phyloP scores from a whole-genome alignment of 2,888 invertebrate genomes.

The Crioceris asparagi region DNA sequence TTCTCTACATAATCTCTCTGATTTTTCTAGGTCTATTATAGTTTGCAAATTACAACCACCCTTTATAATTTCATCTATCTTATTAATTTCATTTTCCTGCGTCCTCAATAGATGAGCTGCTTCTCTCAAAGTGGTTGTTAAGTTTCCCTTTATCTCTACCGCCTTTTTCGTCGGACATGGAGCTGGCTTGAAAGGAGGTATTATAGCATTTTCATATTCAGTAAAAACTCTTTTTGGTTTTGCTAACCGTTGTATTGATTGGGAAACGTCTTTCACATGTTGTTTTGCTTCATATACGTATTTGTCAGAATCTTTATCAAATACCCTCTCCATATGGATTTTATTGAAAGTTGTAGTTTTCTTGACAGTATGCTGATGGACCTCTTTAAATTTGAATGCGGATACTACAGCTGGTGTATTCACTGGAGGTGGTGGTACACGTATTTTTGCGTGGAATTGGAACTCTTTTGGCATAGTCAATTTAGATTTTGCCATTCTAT shows the following conservation, averaged over 20 bases:
- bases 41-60: slow-evolving; percentile 39
- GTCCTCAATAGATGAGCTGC: slow-evolving; percentile 41
- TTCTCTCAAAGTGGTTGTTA: slow-evolving; percentile 43
- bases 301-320: slow-evolving; percentile 14
- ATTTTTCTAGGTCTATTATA: slow-evolving; percentile 39
- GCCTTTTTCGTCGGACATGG: slow-evolving; percentile 18
- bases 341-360: slow-evolving; percentile 15
- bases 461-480: slow-evolving; percentile 6
- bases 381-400: neutral
- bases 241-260: slow-evolving; percentile 10
- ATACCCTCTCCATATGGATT: slow-evolving; percentile 12
- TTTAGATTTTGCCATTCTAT: slow-evolving; percentile 10
- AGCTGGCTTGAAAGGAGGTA: neutral
- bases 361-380: neutral
- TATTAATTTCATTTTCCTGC: slow-evolving; percentile 42
- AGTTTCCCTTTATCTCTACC: slow-evolving; percentile 39
- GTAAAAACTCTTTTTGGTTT: slow-evolving; percentile 4
- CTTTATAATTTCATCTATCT: slow-evolving; percentile 41
- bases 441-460: neutral
- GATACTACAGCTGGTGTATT: too few relatives aligned
- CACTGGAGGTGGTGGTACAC: too few relatives aligned
- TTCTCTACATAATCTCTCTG: slow-evolving; percentile 40
- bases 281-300: slow-evolving; percentile 22
- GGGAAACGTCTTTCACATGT: slow-evolving; percentile 22
- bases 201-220: too few relatives aligned